Evolutionary conservation across 2,888 invertebrate species (phyloP), one percentile per base, ranked within the genome.

Genomic region (Cheilosia impressa): DNA sequence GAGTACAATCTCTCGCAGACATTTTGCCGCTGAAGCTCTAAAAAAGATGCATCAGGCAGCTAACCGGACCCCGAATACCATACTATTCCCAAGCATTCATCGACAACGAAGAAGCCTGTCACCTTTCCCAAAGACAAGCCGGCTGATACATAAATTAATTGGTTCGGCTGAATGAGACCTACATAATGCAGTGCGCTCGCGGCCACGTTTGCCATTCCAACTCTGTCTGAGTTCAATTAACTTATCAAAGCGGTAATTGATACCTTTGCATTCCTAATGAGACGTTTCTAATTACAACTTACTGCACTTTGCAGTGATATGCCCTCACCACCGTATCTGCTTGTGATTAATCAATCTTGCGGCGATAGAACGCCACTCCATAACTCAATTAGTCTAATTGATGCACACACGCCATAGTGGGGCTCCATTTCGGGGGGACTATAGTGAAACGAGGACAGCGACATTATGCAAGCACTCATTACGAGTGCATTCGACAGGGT

Each of bases 341-440:
- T 52, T 41, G 53, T 5, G 10, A 53, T 45, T 53, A 41, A 58
- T 47, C 63, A 65, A 41, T 55, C 57, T 38, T 45, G 15, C 38
- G 50, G 27, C n/a, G 22, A 52, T 50, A 27, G 19, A 53, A 19
- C 1, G 7, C 47, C 53, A 38, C 22, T 17, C 38, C 52, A 65
- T 27, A 78, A 63, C 55, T 71, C 66, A 80, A 66, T 72, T 79
- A 79, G 57, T 15, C 22, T 58, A 71, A 65, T 72, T 80, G 78
- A 63, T 47, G 52, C 38, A 45, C 78, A 60, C 41, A 60, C 41
- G 19, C 24, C 34, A 57, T 71, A 62, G 72, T 60, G 65, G 58
- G 41, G 60, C 63, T 63, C 15, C 53, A 17, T 34, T 2, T 22
- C 0, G 22, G 22, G 31, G 57, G 58, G n/a, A n/a, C 41, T 41